Percentiles rank a stretch among this genome's conserved stretches.
Conservation (phyloP, 2,888 invertebrate genomes). For the Cataglyphis rosenhaueri region DNA sequence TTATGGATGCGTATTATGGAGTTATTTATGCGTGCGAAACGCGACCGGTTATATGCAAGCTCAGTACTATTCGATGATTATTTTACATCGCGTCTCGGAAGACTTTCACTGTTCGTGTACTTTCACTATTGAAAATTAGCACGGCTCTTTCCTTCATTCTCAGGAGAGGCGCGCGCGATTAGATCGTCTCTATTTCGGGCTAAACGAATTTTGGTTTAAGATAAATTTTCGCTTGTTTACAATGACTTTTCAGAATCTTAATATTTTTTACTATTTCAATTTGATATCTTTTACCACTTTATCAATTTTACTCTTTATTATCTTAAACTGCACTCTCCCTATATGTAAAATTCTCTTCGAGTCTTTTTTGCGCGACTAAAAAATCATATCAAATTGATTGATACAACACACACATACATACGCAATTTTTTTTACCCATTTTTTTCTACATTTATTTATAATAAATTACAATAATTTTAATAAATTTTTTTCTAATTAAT, state of each 20-base stretch:
- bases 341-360: neutral
- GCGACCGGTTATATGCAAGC: conserved; percentile 58
- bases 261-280: conserved; percentile 14
- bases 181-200: conserved; percentile 3
- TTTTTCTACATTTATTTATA: no score
- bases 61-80: conserved; percentile 65
- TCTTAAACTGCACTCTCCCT: neutral
- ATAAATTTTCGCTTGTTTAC: neutral
- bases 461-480: neutral
- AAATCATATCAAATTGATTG: neutral
- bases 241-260: neutral
- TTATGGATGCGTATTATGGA: conserved; percentile 2
- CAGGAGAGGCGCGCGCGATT: conserved; percentile 14
- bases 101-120: conserved; percentile 80
- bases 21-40: conserved; percentile 14
- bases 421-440: neutral
- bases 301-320: neutral
- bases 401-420: neutral
- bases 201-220: neutral
- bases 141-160: conserved; percentile 45
- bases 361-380: neutral
- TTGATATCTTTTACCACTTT: neutral
- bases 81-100: conserved; percentile 65
- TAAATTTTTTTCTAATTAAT: neutral
- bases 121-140: conserved; percentile 82